Evolutionary conservation across 2,888 invertebrate genomes (phyloP).

Genomic region (Ormia ochracea): DNA sequence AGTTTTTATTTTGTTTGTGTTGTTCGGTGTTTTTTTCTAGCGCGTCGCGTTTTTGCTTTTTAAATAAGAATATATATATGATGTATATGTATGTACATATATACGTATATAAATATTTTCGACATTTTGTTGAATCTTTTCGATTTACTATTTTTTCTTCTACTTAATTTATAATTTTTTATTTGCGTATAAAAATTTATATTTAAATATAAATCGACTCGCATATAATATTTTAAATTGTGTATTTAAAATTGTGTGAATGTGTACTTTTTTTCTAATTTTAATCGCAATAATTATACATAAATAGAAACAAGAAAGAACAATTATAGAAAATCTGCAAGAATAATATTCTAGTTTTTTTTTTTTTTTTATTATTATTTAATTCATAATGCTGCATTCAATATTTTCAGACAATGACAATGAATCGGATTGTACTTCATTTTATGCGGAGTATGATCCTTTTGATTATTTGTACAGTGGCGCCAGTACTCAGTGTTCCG

Average conservation of each 20-base stretch:
- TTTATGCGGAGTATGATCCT: constrained; percentile 87
- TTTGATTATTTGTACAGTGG: constrained; percentile 85
- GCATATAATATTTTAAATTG: constrained; percentile 10
- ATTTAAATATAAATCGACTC: constrained; percentile 16
- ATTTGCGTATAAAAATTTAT: constrained; percentile 15
- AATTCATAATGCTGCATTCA: constrained; percentile 69
- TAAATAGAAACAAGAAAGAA: constrained; percentile 56
- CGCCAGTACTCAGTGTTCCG: constrained; percentile 81
- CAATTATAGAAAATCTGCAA: constrained; percentile 50
- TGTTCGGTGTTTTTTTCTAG: constrained; percentile 28
- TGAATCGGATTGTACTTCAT: constrained; percentile 81
- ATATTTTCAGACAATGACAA: constrained; percentile 78
- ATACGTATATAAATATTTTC: background rate
- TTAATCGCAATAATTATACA: constrained; percentile 25
- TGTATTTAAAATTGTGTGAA: background rate
- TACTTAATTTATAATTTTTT: background rate
- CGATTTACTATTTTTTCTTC: constrained; percentile 2
- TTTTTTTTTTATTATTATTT: background rate
- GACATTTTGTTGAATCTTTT: background rate
- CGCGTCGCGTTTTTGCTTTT: constrained; percentile 30
- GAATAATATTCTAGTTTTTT: too few relatives aligned
- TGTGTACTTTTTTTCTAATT: background rate
- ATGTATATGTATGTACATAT: background rate
- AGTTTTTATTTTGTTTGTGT: constrained; percentile 19
- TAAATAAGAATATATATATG: background rate